phyloP scores from a whole-genome alignment of 1,140 invertebrate species.

The Drosophila tani region DNA sequence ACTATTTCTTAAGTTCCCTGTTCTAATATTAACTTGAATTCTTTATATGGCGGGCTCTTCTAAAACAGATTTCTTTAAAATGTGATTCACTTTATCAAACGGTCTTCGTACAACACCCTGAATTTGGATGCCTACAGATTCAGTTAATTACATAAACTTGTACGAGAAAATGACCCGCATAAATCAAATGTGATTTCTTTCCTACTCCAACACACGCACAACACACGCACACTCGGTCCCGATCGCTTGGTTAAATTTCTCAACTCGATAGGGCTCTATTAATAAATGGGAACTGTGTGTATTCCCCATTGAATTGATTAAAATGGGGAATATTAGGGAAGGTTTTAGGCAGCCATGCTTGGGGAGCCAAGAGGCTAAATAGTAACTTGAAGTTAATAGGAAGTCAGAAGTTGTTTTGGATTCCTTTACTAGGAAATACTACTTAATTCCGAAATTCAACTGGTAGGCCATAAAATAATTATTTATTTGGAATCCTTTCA shows the following conservation, averaged over 20 bases:
- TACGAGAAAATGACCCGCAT: conserved; percentile 53
- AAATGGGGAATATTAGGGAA: conserved; percentile 3
- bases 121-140: conserved; percentile 14
- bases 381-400: background rate
- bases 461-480: background rate
- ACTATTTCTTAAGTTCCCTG: no score
- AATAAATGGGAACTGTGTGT: conserved; percentile 25
- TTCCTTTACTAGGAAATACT: background rate
- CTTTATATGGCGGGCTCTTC: background rate
- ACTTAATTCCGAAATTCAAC: background rate
- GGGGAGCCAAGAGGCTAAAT: background rate
- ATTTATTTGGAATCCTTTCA: no score
- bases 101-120: conserved; percentile 5
- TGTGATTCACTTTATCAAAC: conserved; percentile 13
- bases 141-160: conserved; percentile 45
- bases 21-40: background rate
- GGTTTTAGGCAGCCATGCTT: conserved; percentile 1
- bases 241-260: conserved; percentile 17
- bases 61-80: background rate
- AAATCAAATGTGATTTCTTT: conserved; percentile 43
- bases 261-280: conserved; percentile 23
- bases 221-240: background rate
- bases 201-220: conserved; percentile 28
- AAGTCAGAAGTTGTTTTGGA: background rate
- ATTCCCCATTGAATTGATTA: conserved; percentile 27